Base-by-base conservation (phyloP, 2,888 invertebrate species). In the Leptopilina drosophilae region DNA sequence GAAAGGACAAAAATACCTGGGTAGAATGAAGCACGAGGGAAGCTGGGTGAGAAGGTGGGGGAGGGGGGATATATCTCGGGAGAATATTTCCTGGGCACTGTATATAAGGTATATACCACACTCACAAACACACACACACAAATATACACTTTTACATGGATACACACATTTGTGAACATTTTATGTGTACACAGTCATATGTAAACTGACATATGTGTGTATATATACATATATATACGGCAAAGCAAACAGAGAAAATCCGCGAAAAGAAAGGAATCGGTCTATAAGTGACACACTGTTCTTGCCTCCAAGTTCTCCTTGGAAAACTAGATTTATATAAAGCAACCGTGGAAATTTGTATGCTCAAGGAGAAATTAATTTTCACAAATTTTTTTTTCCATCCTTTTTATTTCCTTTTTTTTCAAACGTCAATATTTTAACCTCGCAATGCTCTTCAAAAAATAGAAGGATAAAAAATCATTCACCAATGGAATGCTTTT, bases 41-140 rank as follows among this genome's bases (percentile, higher is more conserved):
- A 73, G 33, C 42, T 49, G 15, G 49, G 49, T 11, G 20, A 69
- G 64, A 78, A 40, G 56, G 59, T 67, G 76, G 33, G 5, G 33
- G 33, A 33, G 33, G 33, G 33, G 75, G 80, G 80, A 77, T 80
- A 20, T 42, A 56, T 78, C 82, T 79, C 82, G 11, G 75, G 78
- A 77, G 82, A 64, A 75, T 81, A 81, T 82, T 83, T 81, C 66
- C 82, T 79, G 78, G 73, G 56, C 62, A 80, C 75, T 64, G 66
- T 77, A 65, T 7, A 67, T 46, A 46, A 11, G 46, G 11, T 49
- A 49, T 12, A 11, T 49, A 12, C 12, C 33, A 33, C 33, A 33
- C 33, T 33, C 33, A 33, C 33, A 46, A 1, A 46, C 46, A 46
- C 33, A 46, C 9, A 46, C 8, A 46, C 46, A 53, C 64, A 59